Percentiles rank a stretch among this genome's conserved stretches.
These are phyloP conservation scores for Leptinotarsa rubiginosa DNA, from an alignment of 2,888 invertebrate genomes.

Conservation along the genomic window DNA sequence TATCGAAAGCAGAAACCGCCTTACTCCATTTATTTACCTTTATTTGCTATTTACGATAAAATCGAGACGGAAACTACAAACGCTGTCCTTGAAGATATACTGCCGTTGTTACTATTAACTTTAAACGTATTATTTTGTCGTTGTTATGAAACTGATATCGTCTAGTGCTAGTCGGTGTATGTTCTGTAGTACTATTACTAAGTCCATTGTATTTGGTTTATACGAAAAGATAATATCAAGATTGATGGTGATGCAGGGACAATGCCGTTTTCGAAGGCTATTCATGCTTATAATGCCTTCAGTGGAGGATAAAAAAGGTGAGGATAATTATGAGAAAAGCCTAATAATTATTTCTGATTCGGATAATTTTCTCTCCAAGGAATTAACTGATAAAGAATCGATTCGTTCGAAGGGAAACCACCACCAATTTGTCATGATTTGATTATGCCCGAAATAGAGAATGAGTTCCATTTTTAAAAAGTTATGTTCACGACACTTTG, in stretches of 20 bases:
- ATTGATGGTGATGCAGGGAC: conserved; percentile 27
- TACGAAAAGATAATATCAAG: conserved; percentile 30
- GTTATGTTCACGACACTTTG: too few relatives aligned
- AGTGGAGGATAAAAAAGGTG: not conserved
- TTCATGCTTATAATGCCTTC: conserved; percentile 6
- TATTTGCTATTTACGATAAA: conserved; percentile 37
- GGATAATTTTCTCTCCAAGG: too few relatives aligned
- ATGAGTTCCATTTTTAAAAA: too few relatives aligned
- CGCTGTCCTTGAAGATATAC: conserved; percentile 42
- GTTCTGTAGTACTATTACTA: conserved; percentile 4
- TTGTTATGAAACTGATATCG: conserved; percentile 28
- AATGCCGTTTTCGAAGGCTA: conserved; percentile 19
- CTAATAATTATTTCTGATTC: too few relatives aligned
- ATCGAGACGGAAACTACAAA: conserved; percentile 36
- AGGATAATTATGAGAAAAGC: not conserved
- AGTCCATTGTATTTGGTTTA: conserved; percentile 27
- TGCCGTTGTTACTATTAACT: conserved; percentile 22
- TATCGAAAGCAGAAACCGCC: conserved; percentile 28
- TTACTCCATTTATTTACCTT: conserved; percentile 37
- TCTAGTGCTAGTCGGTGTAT: not conserved
- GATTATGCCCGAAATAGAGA: too few relatives aligned
- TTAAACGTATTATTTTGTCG: conserved; percentile 31
- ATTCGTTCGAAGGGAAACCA: too few relatives aligned
- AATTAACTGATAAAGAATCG: too few relatives aligned
- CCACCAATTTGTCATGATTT: too few relatives aligned